Evolutionary conservation across 2,888 invertebrate genomes (phyloP).

Genomic region (Pogonocherus hispidulus): DNA sequence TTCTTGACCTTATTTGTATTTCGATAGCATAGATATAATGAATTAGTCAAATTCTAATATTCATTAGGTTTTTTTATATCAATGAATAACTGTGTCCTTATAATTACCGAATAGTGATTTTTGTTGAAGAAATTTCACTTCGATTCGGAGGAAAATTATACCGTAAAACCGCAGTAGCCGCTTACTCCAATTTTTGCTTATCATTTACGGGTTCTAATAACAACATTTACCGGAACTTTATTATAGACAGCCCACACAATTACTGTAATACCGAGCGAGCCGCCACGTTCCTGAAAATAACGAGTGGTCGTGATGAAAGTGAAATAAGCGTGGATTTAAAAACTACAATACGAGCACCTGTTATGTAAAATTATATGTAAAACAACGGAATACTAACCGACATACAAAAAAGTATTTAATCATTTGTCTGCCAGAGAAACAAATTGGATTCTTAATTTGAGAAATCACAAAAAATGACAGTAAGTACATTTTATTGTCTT

Average conservation of each 20-base stretch:
- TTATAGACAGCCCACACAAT: background rate
- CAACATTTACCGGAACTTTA: conserved; percentile 1
- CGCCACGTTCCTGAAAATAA: background rate
- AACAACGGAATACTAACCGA: background rate
- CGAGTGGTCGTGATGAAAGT: background rate
- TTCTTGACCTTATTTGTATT: background rate
- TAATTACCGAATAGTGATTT: background rate
- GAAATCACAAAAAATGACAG: no score
- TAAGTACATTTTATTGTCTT: no score
- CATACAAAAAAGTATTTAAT: no score
- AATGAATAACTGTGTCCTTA: background rate
- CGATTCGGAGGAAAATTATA: background rate
- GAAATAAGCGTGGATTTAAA: background rate
- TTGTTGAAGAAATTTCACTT: background rate
- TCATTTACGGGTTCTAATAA: background rate
- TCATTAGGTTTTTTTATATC: background rate
- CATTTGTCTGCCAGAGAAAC: no score
- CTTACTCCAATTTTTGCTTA: background rate
- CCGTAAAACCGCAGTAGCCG: background rate
- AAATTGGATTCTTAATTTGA: no score
- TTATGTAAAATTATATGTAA: background rate
- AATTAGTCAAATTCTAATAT: background rate
- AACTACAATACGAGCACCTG: background rate
- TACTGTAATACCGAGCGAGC: background rate
- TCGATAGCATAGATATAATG: background rate